Base-by-base conservation (phyloP, 1,140 invertebrate genomes). In the Zaprionus taronus region DNA sequence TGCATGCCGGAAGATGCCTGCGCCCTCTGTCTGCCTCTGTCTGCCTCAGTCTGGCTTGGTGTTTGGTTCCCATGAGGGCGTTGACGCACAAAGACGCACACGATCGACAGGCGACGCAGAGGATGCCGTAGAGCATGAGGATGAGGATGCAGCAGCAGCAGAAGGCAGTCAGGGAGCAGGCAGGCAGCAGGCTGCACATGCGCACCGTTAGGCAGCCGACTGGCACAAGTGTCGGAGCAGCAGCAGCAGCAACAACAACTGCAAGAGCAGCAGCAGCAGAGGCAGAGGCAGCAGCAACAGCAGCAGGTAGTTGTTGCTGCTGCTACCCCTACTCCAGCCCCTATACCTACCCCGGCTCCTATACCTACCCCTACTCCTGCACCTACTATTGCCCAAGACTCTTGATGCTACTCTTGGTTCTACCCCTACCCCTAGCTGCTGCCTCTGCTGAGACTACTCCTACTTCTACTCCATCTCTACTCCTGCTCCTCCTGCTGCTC, bases 1-100 rank as follows among this genome's bases (percentile, higher is more conserved):
- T 62, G 61, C 72, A 69, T 68, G 69, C 78, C 75, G 68, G 74
- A 87, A 79, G 74, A 87, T 72, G 77, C 69, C 80, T 49, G 12
- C 47, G 47, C 15, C 15, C 14, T 41, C 15, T n/a, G 14, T 6
- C 38, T 41, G 5, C 22, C 22, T 20, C 20, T 1, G 20, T 20
- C 20, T 20, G 20, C 0, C 14, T 2, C 5, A 5, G n/a, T 9
- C n/a, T 2, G 17, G 12, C 28, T 62, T 44, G 68, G 68, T 76
- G 68, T 74, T 83, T 58, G 85, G 85, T 89, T 89, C 85, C 85
- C 85, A 89, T 89, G 85, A 89, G 85, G 85, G 85, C 85, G 85
- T 89, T 89, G 85, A 89, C 85, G 85, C 85, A 90, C 67, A 79
- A 68, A 72, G 62, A 79, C 72, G 66, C 77, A 53, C 66, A 61